Conservation (phyloP, 2,113 vertebrate genomes). For the Ophthalmolycus amberensis region DNA sequence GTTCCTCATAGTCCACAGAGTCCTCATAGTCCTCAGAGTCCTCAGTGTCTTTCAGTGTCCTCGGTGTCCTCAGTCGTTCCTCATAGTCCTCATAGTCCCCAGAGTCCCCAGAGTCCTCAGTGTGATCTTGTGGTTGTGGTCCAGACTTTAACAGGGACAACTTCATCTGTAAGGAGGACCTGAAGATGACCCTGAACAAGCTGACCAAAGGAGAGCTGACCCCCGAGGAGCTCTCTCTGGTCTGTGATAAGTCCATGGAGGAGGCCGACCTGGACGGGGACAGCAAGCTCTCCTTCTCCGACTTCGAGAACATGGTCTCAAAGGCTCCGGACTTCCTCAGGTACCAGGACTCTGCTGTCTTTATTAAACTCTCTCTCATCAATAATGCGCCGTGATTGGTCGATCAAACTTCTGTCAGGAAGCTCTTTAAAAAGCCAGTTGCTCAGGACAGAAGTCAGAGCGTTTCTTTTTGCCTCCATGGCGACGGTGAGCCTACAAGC, state of each 20-base stretch:
- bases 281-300: slow-evolving; percentile 90
- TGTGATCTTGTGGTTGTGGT: background rate
- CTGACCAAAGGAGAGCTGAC: slow-evolving; percentile 94
- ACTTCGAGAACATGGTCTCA: slow-evolving; percentile 98
- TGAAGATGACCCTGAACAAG: slow-evolving; percentile 89
- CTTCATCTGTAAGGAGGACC: slow-evolving; percentile 95
- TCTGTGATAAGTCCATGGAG: slow-evolving; percentile 95
- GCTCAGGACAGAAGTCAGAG: too few relatives aligned
- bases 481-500: too few relatives aligned
- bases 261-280: slow-evolving; percentile 96
- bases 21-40: too few relatives aligned
- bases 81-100: too few relatives aligned
- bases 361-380: too few relatives aligned
- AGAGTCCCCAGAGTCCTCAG: background rate
- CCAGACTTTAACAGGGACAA: slow-evolving; percentile 96
- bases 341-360: slow-evolving; percentile 66
- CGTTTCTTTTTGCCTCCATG: too few relatives aligned
- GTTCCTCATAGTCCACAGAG: too few relatives aligned
- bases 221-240: slow-evolving; percentile 90
- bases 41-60: too few relatives aligned
- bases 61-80: too few relatives aligned
- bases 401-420: too few relatives aligned
- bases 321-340: slow-evolving; percentile 97
- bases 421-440: too few relatives aligned
- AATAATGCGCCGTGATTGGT: too few relatives aligned